Base-by-base conservation (phyloP, 2,888 invertebrate genomes). In the Rhaphigaster nebulosa region DNA sequence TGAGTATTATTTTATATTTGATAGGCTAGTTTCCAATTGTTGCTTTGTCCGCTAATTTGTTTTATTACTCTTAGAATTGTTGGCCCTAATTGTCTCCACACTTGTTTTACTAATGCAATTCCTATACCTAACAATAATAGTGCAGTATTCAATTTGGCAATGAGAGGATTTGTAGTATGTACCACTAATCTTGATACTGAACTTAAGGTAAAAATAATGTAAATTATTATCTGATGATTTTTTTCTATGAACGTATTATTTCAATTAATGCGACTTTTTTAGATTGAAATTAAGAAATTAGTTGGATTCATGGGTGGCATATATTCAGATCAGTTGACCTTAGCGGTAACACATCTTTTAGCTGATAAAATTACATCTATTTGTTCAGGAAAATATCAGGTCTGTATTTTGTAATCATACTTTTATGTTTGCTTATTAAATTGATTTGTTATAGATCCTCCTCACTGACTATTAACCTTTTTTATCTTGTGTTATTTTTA, bases 131-230 rank as follows among this genome's bases (percentile, higher is more conserved):
- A 96, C 90, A 96, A 96, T 12, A 95, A 95, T 0, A 96, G 96
- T 93, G 98, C 98, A 0, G 95, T 98, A 1, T 97, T 95, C 93
- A 97, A 96, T 45, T 95, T 97, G 88, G 97, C 97, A 0, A 98
- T 98, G 98, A 94, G 95, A 92, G 95, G 95, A 38, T 93, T 97
- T 45, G 94, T 96, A 13, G 94, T 97, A 50, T 96, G 96, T 6
- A 95, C 96, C 29, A 96, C 97, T 92, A 94, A 94, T 92, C 93
- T 95, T 80, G 93, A 94, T n/a, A 94, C 15, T 50, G 45, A 50
- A 76, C 4, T 76, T 29, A 89, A 76, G 52, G 89, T 89, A 89
- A 20, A 45, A 29, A 50, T 38, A 5, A 1, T n/a, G 10, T n/a
- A 2, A 10, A 34, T 56, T 29, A 88, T 41, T 29, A 45, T 76